Evolutionary conservation across 2,888 invertebrate species (phyloP), one percentile per base, ranked within the genome.

Genomic region (Caenorhabditis drosophilae): DNA sequence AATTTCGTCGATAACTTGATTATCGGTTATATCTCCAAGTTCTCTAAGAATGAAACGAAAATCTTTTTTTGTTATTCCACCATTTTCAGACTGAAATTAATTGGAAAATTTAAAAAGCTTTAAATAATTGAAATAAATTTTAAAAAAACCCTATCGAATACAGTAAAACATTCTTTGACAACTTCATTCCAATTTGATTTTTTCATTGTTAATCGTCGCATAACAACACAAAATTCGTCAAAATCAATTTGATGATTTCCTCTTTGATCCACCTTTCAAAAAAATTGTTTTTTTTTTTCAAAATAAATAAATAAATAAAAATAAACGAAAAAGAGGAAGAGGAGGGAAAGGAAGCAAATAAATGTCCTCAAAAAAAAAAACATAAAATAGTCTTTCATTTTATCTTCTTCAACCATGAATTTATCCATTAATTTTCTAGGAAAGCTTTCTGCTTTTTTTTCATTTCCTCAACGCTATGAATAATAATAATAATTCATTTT

Each of bases 211-310:
- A 83, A 64, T 11, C 76, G 63, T 52, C 75, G 54, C 76, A 76
- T 76, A 18, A 76, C 76, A 25, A 69, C 69, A 46, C 76, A 76
- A 36, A 75, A 78, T 63, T 80, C 81, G 55, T 81, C 80, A 44
- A 81, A 80, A 48, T 82, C 82, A 31, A 82, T 82, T 45, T 82
- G 80, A 63, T 83, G 80, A 45, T 82, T 82, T 26, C 81, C 81
- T 20, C 81, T 64, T 64, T 80, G 78, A 52, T 82, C 82, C 7
- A 82, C 75, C 68, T 73, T 22, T 36, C 70, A 64, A 12, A 31
- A 40, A n/a, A n/a, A n/a, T n/a, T n/a, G n/a, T n/a, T n/a, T n/a
- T n/a, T n/a, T n/a, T n/a, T n/a, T n/a, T n/a, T n/a, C n/a, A n/a
- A n/a, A n/a, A n/a, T n/a, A n/a, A n/a, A n/a, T n/a, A n/a, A n/a